Base-by-base conservation (phyloP, 1,140 invertebrate species). In the Papilio glaucus region DNA sequence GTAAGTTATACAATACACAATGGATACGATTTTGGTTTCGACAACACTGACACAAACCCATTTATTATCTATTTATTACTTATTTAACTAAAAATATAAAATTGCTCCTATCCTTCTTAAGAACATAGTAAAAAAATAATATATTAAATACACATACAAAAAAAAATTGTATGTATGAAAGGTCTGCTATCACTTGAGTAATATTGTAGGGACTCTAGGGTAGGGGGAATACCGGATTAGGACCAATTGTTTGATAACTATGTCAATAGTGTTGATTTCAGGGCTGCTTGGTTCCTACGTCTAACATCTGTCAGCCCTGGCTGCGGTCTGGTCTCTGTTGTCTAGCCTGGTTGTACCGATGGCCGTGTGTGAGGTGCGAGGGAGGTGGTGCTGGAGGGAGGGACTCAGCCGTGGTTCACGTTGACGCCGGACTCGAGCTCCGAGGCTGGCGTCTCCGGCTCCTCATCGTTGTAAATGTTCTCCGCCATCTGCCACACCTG, bases 401-500 rank as follows among this genome's bases (percentile, higher is more conserved):
- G 12, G 21, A 5, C 15, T 81, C 89, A 94, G 26, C 92, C 93
- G 78, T 94, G 93, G 82, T 94, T 94, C 15, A 94, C 91, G 79
- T 92, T 93, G 60, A 93, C 92, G 29, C 94, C 94, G 21, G 96
- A 94, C 91, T 98, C 97, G 53, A 98, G 93, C 87, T 98, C 98
- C 57, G 96, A 96, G 4, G 97, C 96, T 29, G 97, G 96, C 79
- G 97, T 97, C 84, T 99, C 98, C 0, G 97, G 96, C 89, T 99
- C 99, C 89, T 99, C 99, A 91, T 99, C 99, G 93, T 99, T 99
- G 94, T 99, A 99, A 84, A 99, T 99, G 93, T 99, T 99, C 91
- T 99, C 99, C 8, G 99, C 99, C 98, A 99, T 99, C 93, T 99
- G 98, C 98, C 98, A 99, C 10, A 98, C 97, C 95, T 95, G 74